Evolutionary conservation across 1,140 invertebrate genomes (phyloP), one percentile per base, ranked within the genome.

Genomic region (Muscidifurax raptorellus): DNA sequence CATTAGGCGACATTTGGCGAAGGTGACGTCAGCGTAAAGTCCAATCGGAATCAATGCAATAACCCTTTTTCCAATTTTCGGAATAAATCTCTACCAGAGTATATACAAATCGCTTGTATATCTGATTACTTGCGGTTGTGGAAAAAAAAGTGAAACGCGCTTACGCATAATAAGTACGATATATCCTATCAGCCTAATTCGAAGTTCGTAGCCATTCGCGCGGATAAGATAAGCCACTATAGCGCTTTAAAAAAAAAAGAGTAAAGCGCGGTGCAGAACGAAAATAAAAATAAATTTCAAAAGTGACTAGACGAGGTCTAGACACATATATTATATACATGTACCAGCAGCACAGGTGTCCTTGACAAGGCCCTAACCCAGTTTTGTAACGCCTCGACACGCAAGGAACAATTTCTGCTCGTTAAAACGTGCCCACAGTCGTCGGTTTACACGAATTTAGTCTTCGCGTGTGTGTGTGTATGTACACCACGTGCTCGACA

Each of bases 281-380:
- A 59, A 40, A n/a, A 69, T 44, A n/a, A 28, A 47, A 44, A 69
- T 0, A n/a, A 18, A 47, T 28, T 44, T 44, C 44, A 22, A 59
- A 59, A 59, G 52, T n/a, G 22, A 59, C 44, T 36, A 28, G 12
- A 28, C 44, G 4, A 72, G 6, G 44, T 9, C 80, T 59, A 52
- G 27, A 72, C 18, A 40, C 44, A 13, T 22, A 4, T 22, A 18
- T 52, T 10, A n/a, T n/a, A 18, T 7, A 18, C 52, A 59, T 7
- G 15, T 18, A 59, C 52, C 18, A 7, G 52, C 22, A 59, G 52
- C 52, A 59, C 7, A 22, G 18, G 67, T 28, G 80, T 47, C 80
- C 80, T 81, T 81, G 80, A 66, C 47, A 75, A 75, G 52, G 52
- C 80, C 72, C n/a, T 82, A 82, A 82, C 69, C 80, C 72, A 82